Evolutionary conservation across 2,113 vertebrate species (phyloP), one percentile per base, ranked within the genome.

Genomic region (Pollimyrus isidori): DNA sequence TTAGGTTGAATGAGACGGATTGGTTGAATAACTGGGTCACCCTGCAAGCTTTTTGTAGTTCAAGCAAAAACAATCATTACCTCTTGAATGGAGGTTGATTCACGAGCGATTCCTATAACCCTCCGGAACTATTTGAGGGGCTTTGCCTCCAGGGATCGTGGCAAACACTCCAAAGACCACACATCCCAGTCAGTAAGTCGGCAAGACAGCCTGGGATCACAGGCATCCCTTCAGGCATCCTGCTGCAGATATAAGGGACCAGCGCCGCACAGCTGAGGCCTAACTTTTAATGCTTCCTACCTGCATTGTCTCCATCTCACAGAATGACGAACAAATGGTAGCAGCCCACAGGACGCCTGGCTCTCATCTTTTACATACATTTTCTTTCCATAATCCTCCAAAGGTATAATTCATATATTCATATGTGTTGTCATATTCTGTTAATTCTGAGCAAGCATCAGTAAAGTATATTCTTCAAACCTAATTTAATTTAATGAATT

Each of bases 251-350:
- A 19, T 80, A 19, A 39, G 13, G 35, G 35, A 39, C 1, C 73
- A 42, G 15, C 15, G 5, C 26, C 30, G 19, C 35, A 5, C n/a
- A 17, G 5, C 13, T 42, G 13, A 80, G 17, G 73, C 15, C 35
- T 2, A 15, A 35, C 83, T n/a, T 90, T 62, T 88, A 17, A 42
- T 30, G 3, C 69, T 89, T 73, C 89, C 83, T 88, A 73, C 45
- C 4, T 26, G 45, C 89, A 91, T 30, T 48, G 0, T 94, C 89
- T 88, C 85, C 56, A 42, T 91, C 88, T 86, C 82, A 89, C 73
- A 90, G 62, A 76, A 91, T 93, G 91, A 90, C 86, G 39, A 82
- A 91, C 88, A 89, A 17, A 92, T 23, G 89, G 88, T 90, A 10
- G 10, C 87, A 45, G 39, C 42, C 39, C 13, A 30, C 69, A 88